Base-by-base conservation (phyloP, 2,797 vertebrate genomes). In the Delichon dasypus region DNA sequence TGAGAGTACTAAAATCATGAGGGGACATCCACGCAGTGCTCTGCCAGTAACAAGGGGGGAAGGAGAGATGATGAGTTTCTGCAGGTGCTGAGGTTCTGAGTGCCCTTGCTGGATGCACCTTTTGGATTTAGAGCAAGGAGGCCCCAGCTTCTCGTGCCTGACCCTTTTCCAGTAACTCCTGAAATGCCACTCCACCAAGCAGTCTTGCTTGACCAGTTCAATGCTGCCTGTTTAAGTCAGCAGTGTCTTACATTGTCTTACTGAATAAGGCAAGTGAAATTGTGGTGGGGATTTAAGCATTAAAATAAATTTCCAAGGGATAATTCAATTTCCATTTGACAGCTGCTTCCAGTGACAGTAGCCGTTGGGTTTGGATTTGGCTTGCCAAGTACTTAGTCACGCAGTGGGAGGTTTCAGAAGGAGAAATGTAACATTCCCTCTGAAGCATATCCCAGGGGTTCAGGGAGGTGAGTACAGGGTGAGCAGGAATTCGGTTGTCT, bases 11-110 rank as follows among this genome's bases (percentile, higher is more conserved):
- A 6, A 90, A 83, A n/a, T 9, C 34, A 1, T 25, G 17, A 50
- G 30, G 40, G 27, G 26, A 9, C 25, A 3, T 47, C 20, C 10
- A 1, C 1, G 0, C 7, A 0, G 7, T 19, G 26, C 30, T 64
- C n/a, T 87, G 10, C 30, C 58, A 30, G 1, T 62, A 51, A 21
- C 34, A 19, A 32, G 16, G 0, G 2, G 19, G 32, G 36, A 32
- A n/a, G 67, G 44, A 76, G 55, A 17, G 13, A 5, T 0, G 32
- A 7, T 40, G 47, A 20, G 14, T 88, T 78, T 25, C 42, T 85
- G 60, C 29, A n/a, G 54, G 17, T 48, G 42, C 65, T 48, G 57
- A 42, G 40, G 25, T 65, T 53, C 38, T 7, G 17, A n/a, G 38
- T n/a, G 48, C 20, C 38, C 27, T 53, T 60, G 51, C 51, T 11